These are phyloP conservation scores for Bos indicus DNA, from an alignment of 2,113 vertebrate species.

Conservation along the genomic window DNA sequence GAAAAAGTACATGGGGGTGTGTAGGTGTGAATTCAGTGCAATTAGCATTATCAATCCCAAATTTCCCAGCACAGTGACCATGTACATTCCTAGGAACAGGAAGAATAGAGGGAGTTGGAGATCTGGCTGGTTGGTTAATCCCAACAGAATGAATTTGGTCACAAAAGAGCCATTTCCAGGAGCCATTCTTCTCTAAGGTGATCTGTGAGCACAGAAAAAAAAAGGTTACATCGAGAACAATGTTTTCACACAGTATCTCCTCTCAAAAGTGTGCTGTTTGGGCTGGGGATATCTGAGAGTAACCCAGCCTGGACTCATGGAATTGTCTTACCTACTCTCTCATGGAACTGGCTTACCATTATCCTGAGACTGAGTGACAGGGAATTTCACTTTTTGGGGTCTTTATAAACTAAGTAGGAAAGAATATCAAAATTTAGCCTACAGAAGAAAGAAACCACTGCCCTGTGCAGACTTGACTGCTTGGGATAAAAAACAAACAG, in stretches of 20 bases:
- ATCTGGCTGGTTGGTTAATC: background rate
- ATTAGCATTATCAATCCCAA: conserved; percentile 39
- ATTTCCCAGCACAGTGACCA: conserved; percentile 18
- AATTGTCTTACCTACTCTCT: background rate
- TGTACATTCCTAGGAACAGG: conserved; percentile 30
- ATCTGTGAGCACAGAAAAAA: background rate
- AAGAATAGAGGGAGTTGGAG: conserved; percentile 36
- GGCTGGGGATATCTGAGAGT: background rate
- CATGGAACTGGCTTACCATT: background rate
- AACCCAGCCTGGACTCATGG: background rate
- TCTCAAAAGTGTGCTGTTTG: background rate
- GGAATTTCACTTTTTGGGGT: background rate
- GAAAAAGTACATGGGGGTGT: conserved; percentile 69
- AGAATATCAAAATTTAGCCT: background rate
- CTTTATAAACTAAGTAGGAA: background rate
- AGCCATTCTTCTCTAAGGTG: background rate
- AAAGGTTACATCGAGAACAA: background rate
- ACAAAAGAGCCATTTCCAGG: background rate
- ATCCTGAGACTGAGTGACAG: background rate
- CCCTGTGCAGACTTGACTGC: background rate
- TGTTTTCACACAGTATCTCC: background rate
- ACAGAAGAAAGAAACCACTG: background rate
- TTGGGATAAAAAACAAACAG: too few species aligned
- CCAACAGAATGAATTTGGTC: background rate
- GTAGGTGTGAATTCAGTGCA: conserved; percentile 30